phyloP scores from a whole-genome alignment of 1,140 invertebrate genomes.

The Drosophila punjabiensis region DNA sequence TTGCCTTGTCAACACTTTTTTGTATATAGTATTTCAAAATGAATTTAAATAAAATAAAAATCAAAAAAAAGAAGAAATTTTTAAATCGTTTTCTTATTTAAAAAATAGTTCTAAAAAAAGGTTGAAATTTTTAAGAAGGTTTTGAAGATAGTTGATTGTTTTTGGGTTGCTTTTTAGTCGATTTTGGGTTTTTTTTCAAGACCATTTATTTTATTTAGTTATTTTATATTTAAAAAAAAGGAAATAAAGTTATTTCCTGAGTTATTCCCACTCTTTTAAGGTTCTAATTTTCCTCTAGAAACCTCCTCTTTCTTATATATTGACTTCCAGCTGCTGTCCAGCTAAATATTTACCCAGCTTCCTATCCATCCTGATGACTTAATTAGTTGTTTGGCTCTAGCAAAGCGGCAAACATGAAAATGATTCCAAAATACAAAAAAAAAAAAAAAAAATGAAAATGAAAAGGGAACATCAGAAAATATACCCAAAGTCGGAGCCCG shows the following conservation, averaged over 20 bases:
- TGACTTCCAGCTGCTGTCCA: conserved; percentile 20
- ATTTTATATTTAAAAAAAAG: too few species aligned
- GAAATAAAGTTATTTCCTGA: neutral
- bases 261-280: too few species aligned
- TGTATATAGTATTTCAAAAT: conserved; percentile 15
- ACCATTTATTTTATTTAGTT: too few species aligned
- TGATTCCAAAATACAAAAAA: conserved; percentile 36
- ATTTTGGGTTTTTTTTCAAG: neutral
- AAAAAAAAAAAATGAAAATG: neutral
- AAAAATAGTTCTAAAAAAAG: neutral
- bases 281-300: neutral
- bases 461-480: conserved; percentile 17
- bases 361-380: conserved; percentile 69
- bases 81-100: conserved; percentile 3
- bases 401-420: conserved; percentile 71
- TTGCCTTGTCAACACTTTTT: conserved; percentile 32
- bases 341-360: conserved; percentile 41
- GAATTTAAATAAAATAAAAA: conserved; percentile 41
- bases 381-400: conserved; percentile 67
- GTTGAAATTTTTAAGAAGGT: neutral
- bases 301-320: conserved; percentile 12
- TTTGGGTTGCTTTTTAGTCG: too few species aligned
- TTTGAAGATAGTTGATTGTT: neutral
- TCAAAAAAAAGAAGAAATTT: conserved; percentile 20
- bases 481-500: neutral